Conservation (phyloP, 2,888 invertebrate genomes). For the Pollenia angustigena region DNA sequence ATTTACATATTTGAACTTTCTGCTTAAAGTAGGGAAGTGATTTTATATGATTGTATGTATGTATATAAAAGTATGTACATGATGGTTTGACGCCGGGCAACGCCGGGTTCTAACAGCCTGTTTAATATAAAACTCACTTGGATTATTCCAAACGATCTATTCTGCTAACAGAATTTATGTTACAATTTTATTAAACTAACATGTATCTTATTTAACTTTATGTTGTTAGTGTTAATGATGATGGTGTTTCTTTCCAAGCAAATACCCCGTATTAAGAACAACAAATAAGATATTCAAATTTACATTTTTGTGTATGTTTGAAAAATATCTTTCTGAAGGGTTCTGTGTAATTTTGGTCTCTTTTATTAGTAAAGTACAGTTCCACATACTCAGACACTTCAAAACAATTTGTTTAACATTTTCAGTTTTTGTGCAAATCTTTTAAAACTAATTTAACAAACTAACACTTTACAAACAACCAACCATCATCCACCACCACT, state of each 20-base stretch:
- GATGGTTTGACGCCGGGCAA: no score
- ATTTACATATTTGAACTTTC: no score
- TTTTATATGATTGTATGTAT: no score
- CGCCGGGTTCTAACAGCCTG: no score
- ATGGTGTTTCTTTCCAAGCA: constrained; percentile 12
- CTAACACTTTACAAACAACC: constrained; percentile 45
- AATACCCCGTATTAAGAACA: neutral
- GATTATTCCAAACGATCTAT: no score
- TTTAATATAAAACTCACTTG: neutral
- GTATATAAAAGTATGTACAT: no score
- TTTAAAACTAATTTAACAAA: constrained; percentile 48
- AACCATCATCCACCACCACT: neutral
- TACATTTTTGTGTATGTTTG: neutral
- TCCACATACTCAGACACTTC: neutral
- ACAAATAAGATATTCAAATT: neutral
- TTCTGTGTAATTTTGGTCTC: neutral
- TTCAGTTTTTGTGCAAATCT: constrained; percentile 24
- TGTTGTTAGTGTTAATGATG: no score
- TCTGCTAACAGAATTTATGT: neutral
- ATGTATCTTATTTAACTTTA: no score
- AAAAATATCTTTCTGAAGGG: neutral
- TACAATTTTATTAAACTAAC: constrained; percentile 13
- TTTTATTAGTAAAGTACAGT: constrained; percentile 30
- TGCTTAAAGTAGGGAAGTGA: no score
- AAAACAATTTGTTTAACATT: constrained; percentile 1